Conservation (phyloP, 2,888 invertebrate genomes). For the Taphrorychus bicolor region DNA sequence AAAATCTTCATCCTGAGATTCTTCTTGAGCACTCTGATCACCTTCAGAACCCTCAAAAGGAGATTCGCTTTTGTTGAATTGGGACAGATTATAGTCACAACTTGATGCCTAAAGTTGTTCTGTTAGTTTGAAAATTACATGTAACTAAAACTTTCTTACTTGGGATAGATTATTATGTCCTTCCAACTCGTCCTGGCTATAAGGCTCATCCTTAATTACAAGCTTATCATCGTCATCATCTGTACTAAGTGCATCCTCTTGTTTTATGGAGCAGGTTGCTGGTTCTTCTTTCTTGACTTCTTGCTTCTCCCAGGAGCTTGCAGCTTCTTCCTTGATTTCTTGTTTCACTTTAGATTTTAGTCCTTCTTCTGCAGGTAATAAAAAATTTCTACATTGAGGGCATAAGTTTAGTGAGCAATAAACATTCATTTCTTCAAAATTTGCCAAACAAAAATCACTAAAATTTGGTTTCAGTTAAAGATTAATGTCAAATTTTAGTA, state of each 20-base stretch:
- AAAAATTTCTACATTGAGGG: neutral
- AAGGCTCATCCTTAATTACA: constrained; percentile 56
- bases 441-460: too few species aligned
- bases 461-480: too few species aligned
- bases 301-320: constrained; percentile 30
- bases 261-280: constrained; percentile 30
- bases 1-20: constrained; percentile 40
- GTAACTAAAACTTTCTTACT: constrained; percentile 11
- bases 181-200: constrained; percentile 51
- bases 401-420: neutral
- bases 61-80: constrained; percentile 65
- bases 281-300: constrained; percentile 26
- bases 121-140: neutral
- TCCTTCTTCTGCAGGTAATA: neutral
- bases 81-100: constrained; percentile 75
- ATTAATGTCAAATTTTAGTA: neutral
- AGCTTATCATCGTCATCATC: constrained; percentile 57
- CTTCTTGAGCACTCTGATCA: too few species aligned
- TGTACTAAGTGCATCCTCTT: constrained; percentile 51
- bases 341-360: constrained; percentile 28
- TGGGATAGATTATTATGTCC: constrained; percentile 36
- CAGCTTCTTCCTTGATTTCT: constrained; percentile 24
- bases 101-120: constrained; percentile 54
- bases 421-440: too few species aligned
- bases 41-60: constrained; percentile 57